Conservation (phyloP, 2,113 vertebrate genomes). For the Myotis brandtii region DNA sequence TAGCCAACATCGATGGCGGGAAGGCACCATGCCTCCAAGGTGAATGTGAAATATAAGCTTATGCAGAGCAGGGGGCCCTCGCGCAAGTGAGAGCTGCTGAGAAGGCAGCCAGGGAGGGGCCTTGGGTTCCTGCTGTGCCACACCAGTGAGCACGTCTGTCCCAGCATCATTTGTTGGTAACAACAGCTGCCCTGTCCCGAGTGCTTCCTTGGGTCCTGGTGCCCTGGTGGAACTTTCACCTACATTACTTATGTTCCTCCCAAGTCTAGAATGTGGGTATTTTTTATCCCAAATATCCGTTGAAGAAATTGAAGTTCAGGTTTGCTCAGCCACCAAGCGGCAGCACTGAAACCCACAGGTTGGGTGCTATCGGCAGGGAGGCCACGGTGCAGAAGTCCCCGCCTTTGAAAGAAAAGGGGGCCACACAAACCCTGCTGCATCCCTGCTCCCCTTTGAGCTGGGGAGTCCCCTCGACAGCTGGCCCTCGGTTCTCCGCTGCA, state of each 20-base stretch:
- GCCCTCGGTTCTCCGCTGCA: background rate
- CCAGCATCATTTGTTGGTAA: background rate
- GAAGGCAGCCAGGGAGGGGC: background rate
- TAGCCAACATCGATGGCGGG: background rate
- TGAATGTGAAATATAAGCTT: background rate
- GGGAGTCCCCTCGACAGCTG: background rate
- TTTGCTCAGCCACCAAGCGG: background rate
- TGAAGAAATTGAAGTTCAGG: background rate
- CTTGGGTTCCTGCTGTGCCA: background rate
- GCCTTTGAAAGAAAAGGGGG: background rate
- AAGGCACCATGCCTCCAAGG: background rate
- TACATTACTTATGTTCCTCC: background rate
- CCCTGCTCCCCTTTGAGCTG: background rate
- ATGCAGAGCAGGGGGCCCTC: background rate
- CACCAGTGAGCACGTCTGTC: fast-evolving
- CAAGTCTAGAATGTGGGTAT: background rate
- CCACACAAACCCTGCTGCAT: background rate
- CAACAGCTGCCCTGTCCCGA: background rate
- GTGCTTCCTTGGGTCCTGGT: background rate
- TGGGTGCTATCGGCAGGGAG: background rate
- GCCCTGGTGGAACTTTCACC: background rate
- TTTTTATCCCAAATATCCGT: background rate
- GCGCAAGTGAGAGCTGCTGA: background rate
- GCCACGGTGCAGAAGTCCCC: background rate
- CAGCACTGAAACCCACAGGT: background rate